A percentile compares a stretch with the other conserved stretches of the same genome.
These are phyloP conservation scores for Xiphophorus maculatus DNA, from an alignment of 2,113 vertebrate genomes.

Conservation along the genomic window DNA sequence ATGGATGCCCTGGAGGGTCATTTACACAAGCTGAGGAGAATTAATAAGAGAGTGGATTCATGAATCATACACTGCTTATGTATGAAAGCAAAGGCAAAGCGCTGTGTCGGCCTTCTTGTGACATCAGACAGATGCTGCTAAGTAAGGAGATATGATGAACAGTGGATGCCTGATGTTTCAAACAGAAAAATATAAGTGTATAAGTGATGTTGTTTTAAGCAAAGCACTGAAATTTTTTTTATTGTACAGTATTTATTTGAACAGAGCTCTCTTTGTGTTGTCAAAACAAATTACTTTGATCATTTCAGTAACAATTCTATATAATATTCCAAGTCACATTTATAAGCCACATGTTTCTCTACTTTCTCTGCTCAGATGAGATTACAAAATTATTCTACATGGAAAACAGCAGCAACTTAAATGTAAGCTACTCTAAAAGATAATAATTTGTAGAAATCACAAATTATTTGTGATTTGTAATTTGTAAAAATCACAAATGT, in stretches of 20 bases:
- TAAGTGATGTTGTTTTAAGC: neutral
- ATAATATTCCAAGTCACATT: too few species aligned
- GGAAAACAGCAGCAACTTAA: too few species aligned
- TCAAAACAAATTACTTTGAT: neutral
- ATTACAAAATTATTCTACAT: too few species aligned
- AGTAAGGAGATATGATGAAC: conserved; percentile 40
- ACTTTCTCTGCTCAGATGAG: too few species aligned
- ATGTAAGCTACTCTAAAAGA: too few species aligned
- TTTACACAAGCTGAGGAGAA: conserved; percentile 70
- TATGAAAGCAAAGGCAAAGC: conserved; percentile 64
- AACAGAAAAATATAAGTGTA: conserved; percentile 17
- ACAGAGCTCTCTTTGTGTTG: neutral
- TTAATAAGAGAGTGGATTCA: conserved; percentile 77
- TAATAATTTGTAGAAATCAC: too few species aligned
- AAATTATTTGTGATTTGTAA: too few species aligned
- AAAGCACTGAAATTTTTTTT: neutral
- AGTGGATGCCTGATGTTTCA: conserved; percentile 35
- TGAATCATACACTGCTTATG: conserved; percentile 79
- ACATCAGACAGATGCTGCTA: conserved; percentile 60
- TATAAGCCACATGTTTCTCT: too few species aligned
- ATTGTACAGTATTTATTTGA: neutral
- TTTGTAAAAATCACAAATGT: too few species aligned
- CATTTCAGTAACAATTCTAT: too few species aligned
- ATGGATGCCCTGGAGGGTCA: conserved; percentile 73
- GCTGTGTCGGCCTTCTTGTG: conserved; percentile 44